These are phyloP conservation scores for Idaea straminata DNA, from an alignment of 2,888 invertebrate genomes.

Conservation along the genomic window DNA sequence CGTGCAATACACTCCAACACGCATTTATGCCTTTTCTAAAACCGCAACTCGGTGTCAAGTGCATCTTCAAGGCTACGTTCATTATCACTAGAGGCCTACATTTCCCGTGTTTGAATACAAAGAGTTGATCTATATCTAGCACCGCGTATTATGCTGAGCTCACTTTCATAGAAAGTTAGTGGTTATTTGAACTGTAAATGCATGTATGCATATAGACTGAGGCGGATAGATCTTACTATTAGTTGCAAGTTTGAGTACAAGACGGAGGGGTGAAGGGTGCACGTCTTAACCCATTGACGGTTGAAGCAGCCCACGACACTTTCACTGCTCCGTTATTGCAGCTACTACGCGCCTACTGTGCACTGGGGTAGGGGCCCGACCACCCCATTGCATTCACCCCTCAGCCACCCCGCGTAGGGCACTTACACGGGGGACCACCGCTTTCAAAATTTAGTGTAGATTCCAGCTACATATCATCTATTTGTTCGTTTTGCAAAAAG, in stretches of 20 bases:
- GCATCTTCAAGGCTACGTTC: slow-evolving; percentile 13
- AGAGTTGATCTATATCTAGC: background rate
- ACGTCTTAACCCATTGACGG: slow-evolving; percentile 79
- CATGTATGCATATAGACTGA: slow-evolving; percentile 34
- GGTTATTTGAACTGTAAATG: slow-evolving; percentile 19
- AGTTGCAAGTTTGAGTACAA: slow-evolving; percentile 71
- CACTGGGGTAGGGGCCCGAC: slow-evolving; percentile 54
- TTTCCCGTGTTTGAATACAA: slow-evolving; percentile 14
- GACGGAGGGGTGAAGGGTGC: slow-evolving; percentile 75
- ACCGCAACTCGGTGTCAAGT: slow-evolving; percentile 4
- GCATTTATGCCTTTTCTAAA: background rate
- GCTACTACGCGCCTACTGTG: slow-evolving; percentile 78
- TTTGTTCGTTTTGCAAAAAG: slow-evolving; percentile 12
- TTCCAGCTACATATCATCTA: slow-evolving; percentile 41
- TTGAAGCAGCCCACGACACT: slow-evolving; percentile 79
- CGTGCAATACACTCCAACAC: background rate
- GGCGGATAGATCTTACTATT: slow-evolving; percentile 62
- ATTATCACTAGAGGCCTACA: slow-evolving; percentile 14
- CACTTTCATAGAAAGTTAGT: slow-evolving; percentile 15
- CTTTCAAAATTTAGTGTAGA: slow-evolving; percentile 63
- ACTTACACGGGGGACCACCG: slow-evolving; percentile 63
- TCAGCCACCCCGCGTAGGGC: slow-evolving; percentile 59
- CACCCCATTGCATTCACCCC: slow-evolving; percentile 74
- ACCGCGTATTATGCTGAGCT: background rate
- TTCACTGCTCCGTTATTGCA: slow-evolving; percentile 80